A percentile compares a stretch with the other conserved stretches of the same genome.
These are phyloP conservation scores for Aspidiotus rigidus DNA, from an alignment of 2,888 invertebrate species.

Conservation along the genomic window DNA sequence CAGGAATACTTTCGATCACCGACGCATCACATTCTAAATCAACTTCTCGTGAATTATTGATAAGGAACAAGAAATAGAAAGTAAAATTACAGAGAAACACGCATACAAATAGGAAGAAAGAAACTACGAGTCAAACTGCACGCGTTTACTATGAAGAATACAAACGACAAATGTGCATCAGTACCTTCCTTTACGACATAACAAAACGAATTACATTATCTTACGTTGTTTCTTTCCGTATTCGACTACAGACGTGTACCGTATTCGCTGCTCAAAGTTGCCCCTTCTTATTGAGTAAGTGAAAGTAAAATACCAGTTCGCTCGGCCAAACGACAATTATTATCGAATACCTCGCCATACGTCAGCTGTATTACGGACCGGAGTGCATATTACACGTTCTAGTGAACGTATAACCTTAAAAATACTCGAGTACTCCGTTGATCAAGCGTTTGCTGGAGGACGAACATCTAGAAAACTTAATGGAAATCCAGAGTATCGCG, in stretches of 20 bases:
- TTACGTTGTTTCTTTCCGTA: conserved; percentile 14
- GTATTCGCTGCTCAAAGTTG: conserved; percentile 25
- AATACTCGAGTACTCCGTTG: neutral
- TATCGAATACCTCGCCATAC: conserved; percentile 21
- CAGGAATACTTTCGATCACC: neutral
- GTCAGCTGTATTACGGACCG: neutral
- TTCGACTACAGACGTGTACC: conserved; percentile 11
- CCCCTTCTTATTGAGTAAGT: conserved; percentile 27
- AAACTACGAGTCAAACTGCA: conserved; percentile 21
- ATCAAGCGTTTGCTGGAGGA: no score
- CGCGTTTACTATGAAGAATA: neutral
- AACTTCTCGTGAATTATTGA: conserved; percentile 5
- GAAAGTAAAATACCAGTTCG: conserved; percentile 30
- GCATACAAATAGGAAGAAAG: conserved; percentile 7
- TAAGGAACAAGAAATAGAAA: conserved; percentile 28
- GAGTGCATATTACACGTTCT: neutral
- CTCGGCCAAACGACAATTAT: conserved; percentile 23
- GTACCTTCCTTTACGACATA: conserved; percentile 7
- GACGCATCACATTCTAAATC: conserved; percentile 24
- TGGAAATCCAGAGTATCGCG: no score
- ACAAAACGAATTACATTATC: conserved; percentile 29
- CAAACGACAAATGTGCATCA: conserved; percentile 10
- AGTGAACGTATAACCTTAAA: conserved; percentile 1
- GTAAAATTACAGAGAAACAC: conserved; percentile 18
- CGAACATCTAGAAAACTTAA: no score